A percentile compares a stretch with the other conserved stretches of the same genome.
Conservation (phyloP, 2,113 vertebrate genomes). For the Rhodinocichla rosea region DNA sequence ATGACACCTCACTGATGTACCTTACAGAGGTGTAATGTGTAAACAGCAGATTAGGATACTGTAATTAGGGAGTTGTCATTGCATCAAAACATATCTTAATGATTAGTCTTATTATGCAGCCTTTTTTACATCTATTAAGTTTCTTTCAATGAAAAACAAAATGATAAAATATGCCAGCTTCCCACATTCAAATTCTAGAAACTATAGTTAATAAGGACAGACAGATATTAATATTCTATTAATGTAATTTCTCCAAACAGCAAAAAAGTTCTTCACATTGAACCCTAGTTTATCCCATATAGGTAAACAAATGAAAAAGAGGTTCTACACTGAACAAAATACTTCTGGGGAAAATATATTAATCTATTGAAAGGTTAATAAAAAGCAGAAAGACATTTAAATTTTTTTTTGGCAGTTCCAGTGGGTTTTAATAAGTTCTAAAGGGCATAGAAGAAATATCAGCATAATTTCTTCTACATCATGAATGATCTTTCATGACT, state of each 20-base stretch:
- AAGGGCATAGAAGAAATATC: not conserved
- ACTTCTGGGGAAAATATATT: not conserved
- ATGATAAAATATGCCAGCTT: fast-evolving
- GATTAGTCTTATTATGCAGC: not conserved
- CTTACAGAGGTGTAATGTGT: not conserved
- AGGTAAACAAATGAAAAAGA: not conserved
- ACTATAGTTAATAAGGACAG: not conserved
- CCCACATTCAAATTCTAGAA: not conserved
- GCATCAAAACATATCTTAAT: not conserved
- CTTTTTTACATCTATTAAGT: not conserved
- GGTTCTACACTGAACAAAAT: not conserved
- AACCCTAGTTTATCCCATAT: not conserved
- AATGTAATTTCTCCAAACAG: not conserved
- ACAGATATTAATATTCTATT: not conserved
- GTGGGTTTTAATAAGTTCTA: not conserved
- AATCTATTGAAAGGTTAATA: not conserved
- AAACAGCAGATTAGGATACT: not conserved
- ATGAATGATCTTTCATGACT: not conserved
- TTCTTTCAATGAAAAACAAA: not conserved
- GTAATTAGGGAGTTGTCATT: not conserved
- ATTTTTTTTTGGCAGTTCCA: not conserved
- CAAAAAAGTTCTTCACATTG: not conserved
- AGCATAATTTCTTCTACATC: not conserved
- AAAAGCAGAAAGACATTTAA: not conserved
- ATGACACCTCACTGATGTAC: not conserved